Conservation (phyloP, 1,140 invertebrate species). For the Gonatopus flavifemur region DNA sequence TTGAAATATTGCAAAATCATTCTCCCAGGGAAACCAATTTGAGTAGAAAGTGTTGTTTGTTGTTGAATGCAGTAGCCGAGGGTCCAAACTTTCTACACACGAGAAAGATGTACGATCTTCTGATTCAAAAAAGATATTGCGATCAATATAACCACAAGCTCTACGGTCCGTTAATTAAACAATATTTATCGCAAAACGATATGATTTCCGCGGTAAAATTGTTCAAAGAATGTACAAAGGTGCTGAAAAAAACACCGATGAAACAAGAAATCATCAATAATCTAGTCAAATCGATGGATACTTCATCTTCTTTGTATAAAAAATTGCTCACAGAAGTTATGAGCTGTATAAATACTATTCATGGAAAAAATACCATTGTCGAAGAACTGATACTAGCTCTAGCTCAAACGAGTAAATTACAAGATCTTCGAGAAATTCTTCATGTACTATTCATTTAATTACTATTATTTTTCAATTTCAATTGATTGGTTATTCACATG, state of each 20-base stretch:
- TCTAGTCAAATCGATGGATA: slow-evolving; percentile 44
- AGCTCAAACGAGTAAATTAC: slow-evolving; percentile 3
- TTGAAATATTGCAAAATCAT: slow-evolving; percentile 50
- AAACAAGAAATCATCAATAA: slow-evolving; percentile 59
- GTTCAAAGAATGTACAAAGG: slow-evolving; percentile 45
- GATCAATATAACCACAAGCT: slow-evolving; percentile 53
- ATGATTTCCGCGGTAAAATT: slow-evolving; percentile 53
- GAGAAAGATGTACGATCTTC: slow-evolving; percentile 51
- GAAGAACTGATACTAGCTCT: slow-evolving; percentile 42
- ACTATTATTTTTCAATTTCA: too few relatives aligned
- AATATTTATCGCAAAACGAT: slow-evolving; percentile 56
- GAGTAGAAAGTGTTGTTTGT: slow-evolving; percentile 54
- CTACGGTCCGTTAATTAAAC: slow-evolving; percentile 53
- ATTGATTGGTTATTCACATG: too few relatives aligned
- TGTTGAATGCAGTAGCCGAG: slow-evolving; percentile 55
- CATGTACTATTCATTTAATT: slow-evolving; percentile 14
- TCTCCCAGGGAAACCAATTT: slow-evolving; percentile 38
- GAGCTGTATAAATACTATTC: slow-evolving; percentile 42
- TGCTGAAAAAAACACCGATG: slow-evolving; percentile 59
- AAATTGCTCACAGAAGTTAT: slow-evolving; percentile 52
- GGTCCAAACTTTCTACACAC: slow-evolving; percentile 39
- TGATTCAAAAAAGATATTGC: slow-evolving; percentile 56
- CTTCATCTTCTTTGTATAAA: slow-evolving; percentile 30
- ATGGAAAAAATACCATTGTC: slow-evolving; percentile 42
- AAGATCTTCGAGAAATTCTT: slow-evolving; percentile 18